phyloP scores from a whole-genome alignment of 2,888 invertebrate genomes.

The Agonopterix heracliana region DNA sequence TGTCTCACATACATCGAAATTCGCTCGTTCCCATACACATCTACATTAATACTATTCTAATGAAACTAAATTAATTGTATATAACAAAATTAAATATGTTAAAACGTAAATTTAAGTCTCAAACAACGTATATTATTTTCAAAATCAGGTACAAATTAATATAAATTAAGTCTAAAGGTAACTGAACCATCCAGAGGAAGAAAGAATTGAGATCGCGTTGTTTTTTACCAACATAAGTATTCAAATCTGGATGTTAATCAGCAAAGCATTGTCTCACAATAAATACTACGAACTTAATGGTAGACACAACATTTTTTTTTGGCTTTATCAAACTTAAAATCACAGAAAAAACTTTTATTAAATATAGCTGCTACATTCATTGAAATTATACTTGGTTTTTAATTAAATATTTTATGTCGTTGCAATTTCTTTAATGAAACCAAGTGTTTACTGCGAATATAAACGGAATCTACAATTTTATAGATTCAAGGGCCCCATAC shows the following conservation, averaged over 20 bases:
- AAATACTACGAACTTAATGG: slow-evolving; percentile 39
- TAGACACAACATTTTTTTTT: slow-evolving; percentile 61
- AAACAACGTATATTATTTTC: slow-evolving; percentile 48
- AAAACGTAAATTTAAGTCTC: slow-evolving; percentile 65
- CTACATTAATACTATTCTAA: slow-evolving; percentile 42
- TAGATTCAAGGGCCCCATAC: slow-evolving; percentile 43
- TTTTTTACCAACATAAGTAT: slow-evolving; percentile 29
- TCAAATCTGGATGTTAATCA: slow-evolving; percentile 24
- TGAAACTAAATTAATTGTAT: slow-evolving; percentile 38
- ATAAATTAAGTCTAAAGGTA: slow-evolving; percentile 69
- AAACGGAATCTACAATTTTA: slow-evolving; percentile 19
- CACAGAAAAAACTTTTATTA: slow-evolving; percentile 52
- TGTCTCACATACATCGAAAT: slow-evolving; percentile 54
- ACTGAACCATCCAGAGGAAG: slow-evolving; percentile 65
- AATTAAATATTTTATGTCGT: slow-evolving; percentile 13
- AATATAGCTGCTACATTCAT: slow-evolving; percentile 33
- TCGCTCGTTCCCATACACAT: slow-evolving; percentile 59
- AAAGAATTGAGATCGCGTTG: slow-evolving; percentile 63
- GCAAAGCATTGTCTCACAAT: slow-evolving; percentile 32
- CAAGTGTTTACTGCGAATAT: slow-evolving; percentile 21
- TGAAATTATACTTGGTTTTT: slow-evolving; percentile 22
- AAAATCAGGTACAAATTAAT: slow-evolving; percentile 75
- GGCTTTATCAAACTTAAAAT: slow-evolving; percentile 63
- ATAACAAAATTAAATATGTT: slow-evolving; percentile 63
- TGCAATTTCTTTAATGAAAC: slow-evolving; percentile 15